A percentile compares a stretch with the other conserved stretches of the same genome.
phyloP scores from a whole-genome alignment of 2,113 vertebrate species.

The Puntigrus tetrazona region DNA sequence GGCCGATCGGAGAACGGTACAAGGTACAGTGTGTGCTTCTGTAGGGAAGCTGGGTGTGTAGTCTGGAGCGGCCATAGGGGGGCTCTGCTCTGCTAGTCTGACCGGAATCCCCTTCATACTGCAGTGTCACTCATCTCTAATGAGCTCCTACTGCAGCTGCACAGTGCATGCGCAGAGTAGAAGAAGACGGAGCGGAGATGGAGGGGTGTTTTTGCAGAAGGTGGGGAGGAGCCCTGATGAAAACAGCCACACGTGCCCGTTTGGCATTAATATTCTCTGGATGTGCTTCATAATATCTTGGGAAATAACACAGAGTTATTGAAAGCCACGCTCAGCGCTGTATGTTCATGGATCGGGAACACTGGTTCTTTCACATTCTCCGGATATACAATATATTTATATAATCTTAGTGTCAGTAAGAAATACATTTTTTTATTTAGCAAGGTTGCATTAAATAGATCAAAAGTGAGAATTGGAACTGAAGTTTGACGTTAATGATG shows the following conservation, averaged over 20 bases:
- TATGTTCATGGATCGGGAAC: background rate
- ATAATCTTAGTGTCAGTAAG: no score
- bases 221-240: constrained; percentile 12
- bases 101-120: constrained; percentile 54
- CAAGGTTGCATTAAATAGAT: no score
- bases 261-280: constrained; percentile 12
- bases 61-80: constrained; percentile 56
- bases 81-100: constrained; percentile 54
- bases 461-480: no score
- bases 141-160: constrained; percentile 48
- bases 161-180: constrained; percentile 47
- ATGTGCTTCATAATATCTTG: background rate
- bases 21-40: constrained; percentile 13
- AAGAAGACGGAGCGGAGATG: background rate
- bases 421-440: no score
- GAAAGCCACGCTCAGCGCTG: background rate
- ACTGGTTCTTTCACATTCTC: background rate
- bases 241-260: constrained; percentile 28
- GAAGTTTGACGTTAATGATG: no score
- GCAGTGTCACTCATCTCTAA: constrained; percentile 67
- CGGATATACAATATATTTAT: no score
- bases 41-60: background rate
- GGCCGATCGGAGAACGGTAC: constrained; percentile 19
- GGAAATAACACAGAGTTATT: background rate
- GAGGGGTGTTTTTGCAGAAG: constrained; percentile 17